A percentile compares a stretch with the other conserved stretches of the same genome.
Evolutionary conservation across 2,113 vertebrate genomes (phyloP).

Genomic region (Entomyzon cyanotis): DNA sequence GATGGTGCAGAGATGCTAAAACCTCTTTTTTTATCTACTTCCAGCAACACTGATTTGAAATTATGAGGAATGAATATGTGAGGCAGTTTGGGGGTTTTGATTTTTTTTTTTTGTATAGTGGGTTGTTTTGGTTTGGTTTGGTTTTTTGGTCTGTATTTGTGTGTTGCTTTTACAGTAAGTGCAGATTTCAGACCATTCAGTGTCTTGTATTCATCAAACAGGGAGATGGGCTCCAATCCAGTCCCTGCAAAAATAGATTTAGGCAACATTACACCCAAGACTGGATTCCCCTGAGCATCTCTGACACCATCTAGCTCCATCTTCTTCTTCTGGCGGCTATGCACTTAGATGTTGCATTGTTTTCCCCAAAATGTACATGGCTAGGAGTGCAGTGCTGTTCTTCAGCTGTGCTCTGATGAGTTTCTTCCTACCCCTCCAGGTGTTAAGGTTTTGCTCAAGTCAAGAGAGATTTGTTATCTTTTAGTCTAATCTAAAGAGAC

Average conservation of each 20-base stretch:
- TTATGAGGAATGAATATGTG: background rate
- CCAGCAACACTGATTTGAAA: background rate
- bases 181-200: background rate
- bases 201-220: background rate
- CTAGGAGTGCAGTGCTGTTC: background rate
- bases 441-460: background rate
- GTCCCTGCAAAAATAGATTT: background rate
- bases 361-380: background rate
- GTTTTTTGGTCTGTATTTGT: background rate
- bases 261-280: background rate
- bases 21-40: background rate
- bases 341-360: background rate
- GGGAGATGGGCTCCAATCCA: background rate
- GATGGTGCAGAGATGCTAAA: background rate
- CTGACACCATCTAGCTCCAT: background rate
- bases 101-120: background rate
- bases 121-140: accelerated
- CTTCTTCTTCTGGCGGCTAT: background rate
- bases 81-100: background rate
- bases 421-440: background rate
- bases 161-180: background rate
- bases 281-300: background rate
- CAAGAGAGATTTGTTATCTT: background rate
- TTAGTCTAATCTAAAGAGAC: background rate
- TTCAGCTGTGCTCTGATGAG: background rate